Percentiles rank a stretch among this genome's conserved stretches.
Conservation (phyloP, 2,113 vertebrate genomes). For the Toxotes chatareus region DNA sequence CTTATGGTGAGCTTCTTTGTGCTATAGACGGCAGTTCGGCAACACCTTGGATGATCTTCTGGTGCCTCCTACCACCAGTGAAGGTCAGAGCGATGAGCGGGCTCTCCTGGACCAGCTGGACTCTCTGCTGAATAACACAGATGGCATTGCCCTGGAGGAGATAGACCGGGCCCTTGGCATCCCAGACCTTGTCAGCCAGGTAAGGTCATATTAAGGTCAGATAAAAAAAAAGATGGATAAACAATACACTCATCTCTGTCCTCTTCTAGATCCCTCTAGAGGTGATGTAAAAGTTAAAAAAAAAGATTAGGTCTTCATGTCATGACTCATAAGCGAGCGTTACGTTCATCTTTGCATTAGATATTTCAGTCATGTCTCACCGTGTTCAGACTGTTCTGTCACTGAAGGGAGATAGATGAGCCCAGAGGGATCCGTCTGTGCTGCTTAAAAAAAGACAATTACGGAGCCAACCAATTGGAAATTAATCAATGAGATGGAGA, state of each 20-base stretch:
- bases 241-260: neutral
- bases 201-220: constrained; percentile 62
- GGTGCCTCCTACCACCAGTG: constrained; percentile 89
- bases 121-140: constrained; percentile 93
- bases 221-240: neutral
- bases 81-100: constrained; percentile 95
- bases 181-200: constrained; percentile 97
- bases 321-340: constrained; percentile 32
- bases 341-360: constrained; percentile 42
- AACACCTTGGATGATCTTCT: constrained; percentile 92
- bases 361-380: constrained; percentile 58
- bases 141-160: constrained; percentile 94
- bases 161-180: constrained; percentile 98
- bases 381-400: constrained; percentile 53
- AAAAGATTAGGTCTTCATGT: neutral
- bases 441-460: constrained; percentile 66
- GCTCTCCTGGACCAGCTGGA: constrained; percentile 95
- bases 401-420: constrained; percentile 63
- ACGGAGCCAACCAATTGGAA: constrained; percentile 50
- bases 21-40: constrained; percentile 75
- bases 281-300: constrained; percentile 35
- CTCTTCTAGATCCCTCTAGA: neutral
- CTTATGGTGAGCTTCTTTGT: neutral
- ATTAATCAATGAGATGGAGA: constrained; percentile 59
- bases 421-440: constrained; percentile 43